Conservation (phyloP, 2,888 invertebrate genomes). For the Psylliodes chrysocephalus region DNA sequence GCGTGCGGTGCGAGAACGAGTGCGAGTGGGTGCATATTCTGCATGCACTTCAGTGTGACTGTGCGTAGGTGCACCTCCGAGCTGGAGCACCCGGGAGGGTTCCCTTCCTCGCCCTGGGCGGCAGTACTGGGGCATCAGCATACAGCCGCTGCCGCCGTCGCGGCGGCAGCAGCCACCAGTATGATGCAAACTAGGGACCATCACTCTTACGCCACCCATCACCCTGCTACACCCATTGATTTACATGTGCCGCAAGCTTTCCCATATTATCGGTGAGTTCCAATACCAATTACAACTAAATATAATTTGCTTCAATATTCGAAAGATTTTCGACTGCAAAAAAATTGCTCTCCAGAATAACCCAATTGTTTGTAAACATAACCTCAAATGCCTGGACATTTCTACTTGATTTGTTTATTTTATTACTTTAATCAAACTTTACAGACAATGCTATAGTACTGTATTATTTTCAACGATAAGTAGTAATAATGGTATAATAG, state of each 20-base stretch:
- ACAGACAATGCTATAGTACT: no score
- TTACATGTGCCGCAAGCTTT: constrained; percentile 92
- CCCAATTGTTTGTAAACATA: no score
- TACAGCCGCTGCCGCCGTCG: constrained; percentile 62
- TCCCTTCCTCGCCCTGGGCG: constrained; percentile 82
- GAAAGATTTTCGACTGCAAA: no score
- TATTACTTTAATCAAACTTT: no score
- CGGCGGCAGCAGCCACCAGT: constrained; percentile 62
- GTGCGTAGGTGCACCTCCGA: constrained; percentile 58
- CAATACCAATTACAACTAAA: background rate
- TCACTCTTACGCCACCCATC: constrained; percentile 70
- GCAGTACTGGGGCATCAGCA: constrained; percentile 76
- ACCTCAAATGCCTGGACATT: no score
- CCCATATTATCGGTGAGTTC: constrained; percentile 86
- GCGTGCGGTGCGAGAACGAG: constrained; percentile 41
- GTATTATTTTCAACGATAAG: no score
- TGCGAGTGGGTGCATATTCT: constrained; percentile 44
- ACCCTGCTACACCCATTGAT: constrained; percentile 79
- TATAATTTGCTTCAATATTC: no score
- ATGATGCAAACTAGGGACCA: constrained; percentile 64
- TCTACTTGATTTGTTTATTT: no score
- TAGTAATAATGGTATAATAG: no score
- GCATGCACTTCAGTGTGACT: constrained; percentile 61
- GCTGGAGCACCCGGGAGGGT: constrained; percentile 82
- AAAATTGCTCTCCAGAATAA: no score